Base-by-base conservation (phyloP, 2,113 vertebrate species). In the Apteryx owenii region DNA sequence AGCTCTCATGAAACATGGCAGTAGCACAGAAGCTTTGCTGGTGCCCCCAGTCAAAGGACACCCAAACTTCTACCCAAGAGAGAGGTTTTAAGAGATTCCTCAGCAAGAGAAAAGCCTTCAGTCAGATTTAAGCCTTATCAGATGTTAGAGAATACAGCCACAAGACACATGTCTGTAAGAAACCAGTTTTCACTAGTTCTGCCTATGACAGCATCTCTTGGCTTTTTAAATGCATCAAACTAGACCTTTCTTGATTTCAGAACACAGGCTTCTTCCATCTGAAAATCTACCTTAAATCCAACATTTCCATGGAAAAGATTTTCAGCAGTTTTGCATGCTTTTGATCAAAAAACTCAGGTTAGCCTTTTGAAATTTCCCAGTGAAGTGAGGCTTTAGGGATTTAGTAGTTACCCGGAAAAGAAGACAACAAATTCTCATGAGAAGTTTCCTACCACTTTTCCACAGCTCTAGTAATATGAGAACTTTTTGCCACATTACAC, bases 351-450 rank as follows among this genome's bases (percentile, higher is more conserved):
- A 33, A 65, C 17, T 5, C 29, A 54, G 70, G 69, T 33, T 17
- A 60, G 21, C 11, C 58, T 84, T 73, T 51, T 68, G n/a, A 82
- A 44, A 75, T 78, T 64, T 84, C 80, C 68, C 90, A 85, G 69
- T 81, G 44, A 96, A 72, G 85, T 19, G 44, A 65, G 25, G 28
- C 31, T 70, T 53, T 31, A 28, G 25, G 26, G 36, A 73, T 53
- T 73, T 36, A 54, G 71, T 38, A 56, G 38, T 38, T 28, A 61
- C 33, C 36, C 9, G 8, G 53, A 19, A 42, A 42, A 78, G 28
- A 46, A 40, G 7, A 36, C 0, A 9, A 14, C 16, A 51, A 58
- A 68, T 61, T 65, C 79, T 65, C 70, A 25, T 5, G 66, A 88
- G 62, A 53, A 91, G 3, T 17, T 91, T 87, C 29, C 71, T 50